These are phyloP conservation scores for Lepidotrigona ventralis DNA, from an alignment of 1,140 invertebrate genomes.

Conservation along the genomic window DNA sequence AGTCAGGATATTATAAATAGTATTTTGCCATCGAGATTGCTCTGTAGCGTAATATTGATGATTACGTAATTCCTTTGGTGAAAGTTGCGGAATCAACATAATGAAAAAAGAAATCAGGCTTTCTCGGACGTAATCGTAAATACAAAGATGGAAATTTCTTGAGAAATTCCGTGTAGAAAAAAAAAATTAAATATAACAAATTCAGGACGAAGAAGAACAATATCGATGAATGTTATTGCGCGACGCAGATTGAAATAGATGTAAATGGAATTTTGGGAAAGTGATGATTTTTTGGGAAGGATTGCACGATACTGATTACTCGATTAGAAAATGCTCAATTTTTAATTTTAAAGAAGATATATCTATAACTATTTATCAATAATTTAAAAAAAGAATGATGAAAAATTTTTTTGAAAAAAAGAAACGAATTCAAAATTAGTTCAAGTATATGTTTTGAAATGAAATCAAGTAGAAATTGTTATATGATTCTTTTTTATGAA, in stretches of 20 bases:
- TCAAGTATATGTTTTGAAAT: too few species aligned
- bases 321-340: too few species aligned
- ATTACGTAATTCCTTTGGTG: background rate
- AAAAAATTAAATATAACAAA: background rate
- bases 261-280: constrained; percentile 23
- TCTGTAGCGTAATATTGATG: background rate
- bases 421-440: too few species aligned
- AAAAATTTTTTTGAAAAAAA: too few species aligned
- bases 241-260: background rate
- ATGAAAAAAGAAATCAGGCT: constrained; percentile 13
- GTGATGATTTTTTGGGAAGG: background rate
- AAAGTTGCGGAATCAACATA: background rate
- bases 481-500: too few species aligned
- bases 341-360: too few species aligned
- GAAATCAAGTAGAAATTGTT: too few species aligned
- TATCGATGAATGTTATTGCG: constrained; percentile 21
- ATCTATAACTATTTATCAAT: too few species aligned
- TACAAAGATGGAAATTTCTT: background rate
- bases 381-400: too few species aligned
- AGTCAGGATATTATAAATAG: background rate
- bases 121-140: background rate
- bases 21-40: background rate
- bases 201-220: background rate
- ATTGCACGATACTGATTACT: too few species aligned
- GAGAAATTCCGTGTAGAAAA: constrained; percentile 1